Evolutionary conservation across 2,113 vertebrate species (phyloP), one percentile per base, ranked within the genome.

Genomic region (Tachysurus fulvidraco): DNA sequence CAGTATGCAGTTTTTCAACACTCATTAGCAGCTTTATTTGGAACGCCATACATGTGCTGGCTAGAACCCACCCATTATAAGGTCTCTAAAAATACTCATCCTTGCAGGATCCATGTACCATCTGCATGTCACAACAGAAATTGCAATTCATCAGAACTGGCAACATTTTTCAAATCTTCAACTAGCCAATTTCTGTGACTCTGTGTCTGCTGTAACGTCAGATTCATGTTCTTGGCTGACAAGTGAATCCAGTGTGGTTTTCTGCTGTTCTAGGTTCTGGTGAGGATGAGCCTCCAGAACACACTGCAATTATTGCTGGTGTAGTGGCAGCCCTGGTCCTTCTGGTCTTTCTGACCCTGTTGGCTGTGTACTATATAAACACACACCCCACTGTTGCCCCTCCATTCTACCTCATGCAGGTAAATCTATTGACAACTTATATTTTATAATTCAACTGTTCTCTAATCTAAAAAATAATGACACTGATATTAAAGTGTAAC

Each of bases 351-450:
- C 83, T 97, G 59, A 93, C 97, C 89, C 93, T 99, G 0, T 92
- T 96, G 76, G 97, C 96, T 4, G 94, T 99, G 55, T 99, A 96
- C 89, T 96, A 98, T 93, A 94, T 98, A 93, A 96, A 95, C 74
- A 94, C 95, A 74, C 97, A 97, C 90, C 96, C 97, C 73, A 96
- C 96, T 1, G 96, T 96, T 44, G 92, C 91, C 0, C 96, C 97
- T 0, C 97, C 97, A 0, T 96, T 98, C 84, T 97, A 98, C 96
- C 96, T 98, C 95, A 95, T 99, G 16, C 94, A 98, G 97, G 97
- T 98, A 85, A 94, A 57, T n/a, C 57, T 82, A 36, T 82, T 69
- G 14, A 1, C 2, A 76, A 5, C 8, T 62, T 16, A 28, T 1
- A 77, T 77, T 77, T 2, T 4, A 10, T 12, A 30, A 79, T 21